Evolutionary conservation across 1,140 invertebrate genomes (phyloP), one percentile per base, ranked within the genome.

Genomic region (Neuroterus valhalla): DNA sequence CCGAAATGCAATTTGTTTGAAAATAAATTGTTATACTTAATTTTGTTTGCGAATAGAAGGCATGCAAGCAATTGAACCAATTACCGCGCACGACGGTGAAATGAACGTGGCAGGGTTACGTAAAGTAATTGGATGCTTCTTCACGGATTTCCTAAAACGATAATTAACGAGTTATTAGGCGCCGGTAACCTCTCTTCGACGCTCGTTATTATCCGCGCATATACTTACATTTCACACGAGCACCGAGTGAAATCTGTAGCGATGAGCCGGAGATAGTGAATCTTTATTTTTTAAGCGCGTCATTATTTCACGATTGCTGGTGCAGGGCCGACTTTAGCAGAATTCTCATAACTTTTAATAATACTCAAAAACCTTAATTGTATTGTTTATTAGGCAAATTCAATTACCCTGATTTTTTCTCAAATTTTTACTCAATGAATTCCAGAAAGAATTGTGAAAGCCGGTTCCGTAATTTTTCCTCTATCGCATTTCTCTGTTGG

Each of bases 161-260:
- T 90, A 90, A 90, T 90, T 90, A 90, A 90, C 88, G 88, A 90
- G 87, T 90, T 90, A 90, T 90, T 90, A 90, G 89, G 87, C 85
- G 85, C 75, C 83, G 76, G 78, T 79, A 74, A 78, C 71, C 79
- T 70, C 68, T 68, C 72, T 78, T 79, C 78, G 76, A 79, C 78
- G 78, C 75, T 26, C 80, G 69, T 81, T 75, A 72, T 81, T 81
- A 81, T 75, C 72, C 66, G 77, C 77, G 66, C 71, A 70, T 76
- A 74, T 55, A 72, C 68, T 76, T 46, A 69, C 68, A 70, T 74
- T 81, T 81, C 76, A 77, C 76, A 76, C 23, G 55, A 72, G 73
- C 66, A 17, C 70, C 66, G 48, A 78, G 80, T 78, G 77, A 81
- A 81, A 81, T 76, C 68, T 46, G n/a, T 26, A 31, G 45, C 72